A percentile compares a stretch with the other conserved stretches of the same genome.
phyloP scores from a whole-genome alignment of 2,113 vertebrate species.

The Oxygymnocypris stewartii region DNA sequence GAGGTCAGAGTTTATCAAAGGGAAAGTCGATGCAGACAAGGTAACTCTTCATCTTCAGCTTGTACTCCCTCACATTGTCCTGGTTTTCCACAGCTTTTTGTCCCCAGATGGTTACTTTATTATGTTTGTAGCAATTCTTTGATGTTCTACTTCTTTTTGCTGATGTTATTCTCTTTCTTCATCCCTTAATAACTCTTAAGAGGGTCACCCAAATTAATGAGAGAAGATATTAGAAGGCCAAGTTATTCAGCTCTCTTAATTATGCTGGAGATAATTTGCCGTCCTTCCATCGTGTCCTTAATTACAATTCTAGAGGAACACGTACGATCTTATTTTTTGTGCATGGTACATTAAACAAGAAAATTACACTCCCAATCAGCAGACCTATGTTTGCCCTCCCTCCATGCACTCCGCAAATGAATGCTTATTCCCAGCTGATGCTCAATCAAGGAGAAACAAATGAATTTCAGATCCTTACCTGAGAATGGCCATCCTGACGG shows the following conservation, averaged over 20 bases:
- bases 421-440: conserved; percentile 53
- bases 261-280: conserved; percentile 49
- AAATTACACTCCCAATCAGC: conserved; percentile 54
- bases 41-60: conserved; percentile 69
- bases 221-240: conserved; percentile 10
- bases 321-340: conserved; percentile 37
- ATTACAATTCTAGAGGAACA: conserved; percentile 52
- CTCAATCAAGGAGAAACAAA: conserved; percentile 52
- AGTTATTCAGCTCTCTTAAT: conserved; percentile 20
- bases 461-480: conserved; percentile 47
- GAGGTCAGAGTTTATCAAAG: conserved; percentile 90
- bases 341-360: conserved; percentile 65
- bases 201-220: conserved; percentile 42
- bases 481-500: conserved; percentile 31
- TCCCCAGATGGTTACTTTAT: background rate
- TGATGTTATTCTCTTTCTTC: conserved; percentile 35
- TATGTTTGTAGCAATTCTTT: background rate
- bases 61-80: background rate
- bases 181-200: conserved; percentile 44
- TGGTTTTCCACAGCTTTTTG: background rate
- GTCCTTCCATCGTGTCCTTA: conserved; percentile 47
- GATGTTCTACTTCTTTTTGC: background rate
- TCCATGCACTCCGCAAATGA: conserved; percentile 1
- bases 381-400: conserved; percentile 19
- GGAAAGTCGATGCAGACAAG: conserved; percentile 96